Percentiles rank a stretch among this genome's conserved stretches.
These are phyloP conservation scores for Cricetomys ansorgei DNA, from an alignment of 2,113 vertebrate species.

Conservation along the genomic window DNA sequence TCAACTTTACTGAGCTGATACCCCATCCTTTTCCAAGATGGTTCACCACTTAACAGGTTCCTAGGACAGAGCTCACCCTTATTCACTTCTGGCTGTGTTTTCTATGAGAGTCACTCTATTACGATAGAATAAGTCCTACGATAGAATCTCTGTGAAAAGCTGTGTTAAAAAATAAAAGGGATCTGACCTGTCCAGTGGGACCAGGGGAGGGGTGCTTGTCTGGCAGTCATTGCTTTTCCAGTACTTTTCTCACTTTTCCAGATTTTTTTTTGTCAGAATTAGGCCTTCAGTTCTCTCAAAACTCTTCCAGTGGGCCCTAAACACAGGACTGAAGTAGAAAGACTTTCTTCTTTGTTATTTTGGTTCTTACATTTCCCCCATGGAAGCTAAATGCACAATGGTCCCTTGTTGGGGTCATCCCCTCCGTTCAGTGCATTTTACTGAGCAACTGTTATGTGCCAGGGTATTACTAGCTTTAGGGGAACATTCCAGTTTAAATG, in stretches of 20 bases:
- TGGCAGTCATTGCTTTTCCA: background rate
- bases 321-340: background rate
- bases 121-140: background rate
- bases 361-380: background rate
- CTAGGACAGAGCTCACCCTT: background rate
- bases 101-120: background rate
- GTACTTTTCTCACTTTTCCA: background rate
- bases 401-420: background rate
- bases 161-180: background rate
- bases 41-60: background rate
- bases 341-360: background rate
- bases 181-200: background rate
- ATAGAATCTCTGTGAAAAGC: background rate
- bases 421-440: background rate
- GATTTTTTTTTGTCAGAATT: background rate
- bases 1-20: background rate
- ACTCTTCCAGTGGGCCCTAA: background rate
- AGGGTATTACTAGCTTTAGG: background rate
- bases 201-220: background rate
- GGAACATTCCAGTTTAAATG: background rate
- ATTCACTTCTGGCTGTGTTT: background rate
- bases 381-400: background rate
- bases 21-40: background rate
- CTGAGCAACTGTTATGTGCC: background rate
- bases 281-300: background rate